Percentiles rank a stretch among this genome's conserved stretches.
These are phyloP conservation scores for Acanthoscelides obtectus DNA, from an alignment of 2,888 invertebrate species.

Conservation along the genomic window DNA sequence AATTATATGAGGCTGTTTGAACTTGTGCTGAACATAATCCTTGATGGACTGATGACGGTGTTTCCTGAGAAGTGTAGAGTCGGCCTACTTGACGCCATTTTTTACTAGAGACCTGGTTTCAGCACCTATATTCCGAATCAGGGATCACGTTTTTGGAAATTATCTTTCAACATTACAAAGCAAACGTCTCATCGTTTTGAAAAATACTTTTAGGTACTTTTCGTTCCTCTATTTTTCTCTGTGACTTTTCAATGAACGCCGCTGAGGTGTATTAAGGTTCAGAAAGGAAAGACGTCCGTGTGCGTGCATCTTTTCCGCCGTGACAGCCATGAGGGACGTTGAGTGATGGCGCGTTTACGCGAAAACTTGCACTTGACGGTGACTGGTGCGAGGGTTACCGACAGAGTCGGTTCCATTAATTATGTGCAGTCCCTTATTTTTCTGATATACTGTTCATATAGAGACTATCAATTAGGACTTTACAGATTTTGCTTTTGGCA, in stretches of 20 bases:
- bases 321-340: slow-evolving; percentile 1
- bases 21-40: too few species aligned
- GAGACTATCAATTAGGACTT: not conserved
- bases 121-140: too few species aligned
- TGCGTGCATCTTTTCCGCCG: not conserved
- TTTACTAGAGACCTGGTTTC: too few species aligned
- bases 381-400: not conserved
- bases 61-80: too few species aligned
- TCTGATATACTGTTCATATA: not conserved
- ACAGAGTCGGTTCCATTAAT: not conserved
- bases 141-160: too few species aligned
- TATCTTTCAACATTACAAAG: too few species aligned
- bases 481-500: not conserved
- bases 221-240: too few species aligned
- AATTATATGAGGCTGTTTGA: too few species aligned
- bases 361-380: not conserved
- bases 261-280: not conserved
- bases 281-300: not conserved
- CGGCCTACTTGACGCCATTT: too few species aligned
- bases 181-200: too few species aligned
- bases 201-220: too few species aligned
- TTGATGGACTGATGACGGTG: too few species aligned
- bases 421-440: not conserved
- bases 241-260: not conserved
- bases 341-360: slow-evolving; percentile 1